Evolutionary conservation across 2,888 invertebrate genomes (phyloP), one percentile per base, ranked within the genome.

Genomic region (Myopa tessellatipennis): DNA sequence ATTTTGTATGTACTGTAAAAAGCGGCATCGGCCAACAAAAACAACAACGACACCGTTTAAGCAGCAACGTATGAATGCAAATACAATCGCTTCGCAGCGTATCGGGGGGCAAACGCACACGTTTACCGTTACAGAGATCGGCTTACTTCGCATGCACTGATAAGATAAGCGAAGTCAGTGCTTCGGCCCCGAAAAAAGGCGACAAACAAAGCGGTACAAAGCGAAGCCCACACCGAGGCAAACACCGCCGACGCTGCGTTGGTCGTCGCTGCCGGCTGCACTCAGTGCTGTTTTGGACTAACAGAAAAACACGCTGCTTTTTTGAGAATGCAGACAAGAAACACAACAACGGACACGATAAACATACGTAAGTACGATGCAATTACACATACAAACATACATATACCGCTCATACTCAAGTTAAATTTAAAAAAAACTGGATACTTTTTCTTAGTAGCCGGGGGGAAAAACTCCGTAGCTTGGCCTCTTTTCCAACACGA

Each of bases 101-200:
- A 26, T 26, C 26, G 26, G 26, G 26, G 26, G 26, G 26, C 26
- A 26, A 26, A 26, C 26, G 26, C 26, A 40, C 60, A 36, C 26
- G 40, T 58, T 45, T 76, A 69, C 69, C 75, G 69, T 69, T 70
- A 52, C 69, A 70, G 76, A 60, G 60, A 69, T 69, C 76, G 40
- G 61, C 52, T 76, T 60, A 40, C 45, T 45, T 26, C 45, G 76
- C 58, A 26, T 61, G 26, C 7, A 68, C 74, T 79, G 79, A 61
- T 61, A 26, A 18, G 61, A 61, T n/a, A 61, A 79, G 72, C 78
- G 76, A 77, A 79, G 78, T 74, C 63, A 75, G 60, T 63, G 58
- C 69, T 58, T 70, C 77, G 74, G 67, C 77, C 36, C 45, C 69
- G n/a, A 36, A 67, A 63, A 67, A 65, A 61, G 50, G 10, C 36